These are phyloP conservation scores for Meloidogyne floridensis DNA, from an alignment of 1,140 invertebrate genomes.

Conservation along the genomic window DNA sequence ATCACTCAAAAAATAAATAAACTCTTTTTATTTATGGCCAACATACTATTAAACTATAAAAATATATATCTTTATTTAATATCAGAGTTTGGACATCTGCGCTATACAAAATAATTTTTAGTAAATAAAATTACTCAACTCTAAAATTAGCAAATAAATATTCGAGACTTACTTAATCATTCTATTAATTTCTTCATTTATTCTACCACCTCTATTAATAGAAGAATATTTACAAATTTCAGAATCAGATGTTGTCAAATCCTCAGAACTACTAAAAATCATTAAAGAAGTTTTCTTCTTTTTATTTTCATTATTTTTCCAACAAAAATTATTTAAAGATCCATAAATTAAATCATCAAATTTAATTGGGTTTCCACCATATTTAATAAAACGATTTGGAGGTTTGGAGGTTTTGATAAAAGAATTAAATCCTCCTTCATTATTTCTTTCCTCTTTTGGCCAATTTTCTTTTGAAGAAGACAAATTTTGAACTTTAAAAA, in stretches of 20 bases:
- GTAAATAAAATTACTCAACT: too few relatives aligned
- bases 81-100: too few relatives aligned
- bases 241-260: constrained; percentile 7
- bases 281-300: neutral
- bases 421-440: neutral
- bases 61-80: too few relatives aligned
- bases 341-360: constrained; percentile 7
- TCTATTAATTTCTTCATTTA: neutral
- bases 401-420: too few relatives aligned
- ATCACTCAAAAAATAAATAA: too few relatives aligned
- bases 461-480: neutral
- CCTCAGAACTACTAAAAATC: neutral
- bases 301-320: neutral
- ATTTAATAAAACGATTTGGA: neutral
- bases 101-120: too few relatives aligned
- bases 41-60: too few relatives aligned
- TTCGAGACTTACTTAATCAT: neutral
- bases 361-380: neutral
- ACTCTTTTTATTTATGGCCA: too few relatives aligned
- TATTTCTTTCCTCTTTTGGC: neutral
- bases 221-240: neutral
- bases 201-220: neutral
- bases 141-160: too few relatives aligned
- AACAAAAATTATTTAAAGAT: constrained; percentile 1
- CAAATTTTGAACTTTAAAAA: constrained; percentile 1